These are phyloP conservation scores for Uropetala carovei DNA, from an alignment of 2,888 invertebrate species.

Conservation along the genomic window DNA sequence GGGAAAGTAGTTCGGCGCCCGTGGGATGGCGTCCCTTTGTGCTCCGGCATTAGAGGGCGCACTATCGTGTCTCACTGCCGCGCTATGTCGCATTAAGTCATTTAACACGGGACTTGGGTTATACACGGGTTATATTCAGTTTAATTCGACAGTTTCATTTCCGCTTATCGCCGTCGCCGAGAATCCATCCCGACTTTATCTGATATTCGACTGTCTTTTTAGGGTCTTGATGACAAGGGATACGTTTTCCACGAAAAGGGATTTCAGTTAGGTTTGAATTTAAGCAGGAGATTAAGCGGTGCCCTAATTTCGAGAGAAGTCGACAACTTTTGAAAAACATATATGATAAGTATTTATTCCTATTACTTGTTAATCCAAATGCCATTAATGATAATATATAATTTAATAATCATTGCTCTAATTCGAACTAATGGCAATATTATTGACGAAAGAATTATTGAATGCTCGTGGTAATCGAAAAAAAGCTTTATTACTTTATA, in stretches of 20 bases:
- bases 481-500: too few species aligned
- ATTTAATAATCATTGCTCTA: too few species aligned
- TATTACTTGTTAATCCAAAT: too few species aligned
- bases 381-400: too few species aligned
- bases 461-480: too few species aligned
- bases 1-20: not conserved
- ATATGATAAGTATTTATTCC: too few species aligned
- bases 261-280: too few species aligned
- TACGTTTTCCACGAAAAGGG: not conserved
- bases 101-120: not conserved
- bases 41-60: not conserved
- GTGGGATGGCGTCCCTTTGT: not conserved
- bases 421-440: too few species aligned
- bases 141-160: slow-evolving; percentile 22
- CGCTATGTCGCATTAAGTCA: not conserved
- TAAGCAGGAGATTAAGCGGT: too few species aligned
- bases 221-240: not conserved
- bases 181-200: not conserved
- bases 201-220: not conserved
- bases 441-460: too few species aligned
- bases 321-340: too few species aligned
- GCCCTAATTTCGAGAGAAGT: too few species aligned
- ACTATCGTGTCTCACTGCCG: not conserved
- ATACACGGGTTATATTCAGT: not conserved
- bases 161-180: not conserved